Conservation (phyloP, 2,797 vertebrate species). For the Chelon labrosus region DNA sequence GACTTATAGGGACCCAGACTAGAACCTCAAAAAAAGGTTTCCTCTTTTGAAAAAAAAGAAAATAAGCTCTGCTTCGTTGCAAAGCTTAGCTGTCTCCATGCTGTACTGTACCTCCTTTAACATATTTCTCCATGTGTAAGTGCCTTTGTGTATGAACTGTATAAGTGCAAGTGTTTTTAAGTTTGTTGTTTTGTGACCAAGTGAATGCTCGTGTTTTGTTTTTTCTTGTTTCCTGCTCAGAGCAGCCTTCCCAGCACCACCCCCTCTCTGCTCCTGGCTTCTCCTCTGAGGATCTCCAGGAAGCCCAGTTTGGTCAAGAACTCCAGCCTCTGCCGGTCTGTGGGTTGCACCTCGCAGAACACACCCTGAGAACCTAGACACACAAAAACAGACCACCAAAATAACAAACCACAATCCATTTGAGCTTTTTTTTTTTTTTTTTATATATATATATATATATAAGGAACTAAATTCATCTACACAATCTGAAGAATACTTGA, state of each 20-base stretch:
- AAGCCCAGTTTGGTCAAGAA: conserved; percentile 91
- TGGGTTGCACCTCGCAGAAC: conserved; percentile 88
- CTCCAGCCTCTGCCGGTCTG: conserved; percentile 85
- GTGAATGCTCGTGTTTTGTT: conserved; percentile 25
- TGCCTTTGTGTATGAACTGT: conserved; percentile 31
- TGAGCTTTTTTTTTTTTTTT: no score
- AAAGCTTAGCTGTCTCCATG: neutral
- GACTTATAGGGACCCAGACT: conserved; percentile 33
- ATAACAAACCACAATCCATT: fast-evolving
- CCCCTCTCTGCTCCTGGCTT: conserved; percentile 78
- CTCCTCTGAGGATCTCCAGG: conserved; percentile 86
- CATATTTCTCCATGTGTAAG: conserved; percentile 9
- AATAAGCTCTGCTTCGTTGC: conserved; percentile 2
- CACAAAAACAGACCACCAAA: neutral
- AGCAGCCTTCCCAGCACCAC: conserved; percentile 88
- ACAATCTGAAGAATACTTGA: no score
- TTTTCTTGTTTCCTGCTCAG: conserved; percentile 61
- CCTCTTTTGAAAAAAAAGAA: conserved; percentile 14
- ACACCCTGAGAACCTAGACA: conserved; percentile 87
- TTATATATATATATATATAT: no score
- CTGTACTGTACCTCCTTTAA: neutral
- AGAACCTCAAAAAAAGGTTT: conserved; percentile 6
- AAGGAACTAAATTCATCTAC: no score
- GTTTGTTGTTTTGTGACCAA: conserved; percentile 10
- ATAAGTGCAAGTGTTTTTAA: conserved; percentile 13